Percentiles rank a stretch among this genome's conserved stretches.
phyloP scores from a whole-genome alignment of 2,888 invertebrate genomes.

The Phasia obesa region DNA sequence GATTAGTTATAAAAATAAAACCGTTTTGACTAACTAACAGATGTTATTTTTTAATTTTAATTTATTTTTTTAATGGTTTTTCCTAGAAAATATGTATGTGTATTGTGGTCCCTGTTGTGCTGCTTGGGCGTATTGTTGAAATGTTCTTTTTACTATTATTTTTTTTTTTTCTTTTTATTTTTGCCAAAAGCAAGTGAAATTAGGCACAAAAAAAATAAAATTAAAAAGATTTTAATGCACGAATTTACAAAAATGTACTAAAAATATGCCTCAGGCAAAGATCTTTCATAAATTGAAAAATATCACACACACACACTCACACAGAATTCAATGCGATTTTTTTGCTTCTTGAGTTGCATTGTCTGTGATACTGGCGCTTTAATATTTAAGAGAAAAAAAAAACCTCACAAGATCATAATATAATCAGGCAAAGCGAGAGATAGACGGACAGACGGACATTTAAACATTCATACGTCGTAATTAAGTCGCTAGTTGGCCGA shows the following conservation, averaged over 20 bases:
- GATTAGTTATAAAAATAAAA: conserved; percentile 2
- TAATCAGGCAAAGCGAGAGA: conserved; percentile 35
- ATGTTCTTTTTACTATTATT: not conserved
- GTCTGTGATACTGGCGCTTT: conserved; percentile 49
- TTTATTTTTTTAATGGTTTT: not conserved
- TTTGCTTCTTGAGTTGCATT: conserved; percentile 21
- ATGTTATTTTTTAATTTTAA: conserved; percentile 6
- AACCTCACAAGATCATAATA: conserved; percentile 41
- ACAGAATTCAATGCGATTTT: conserved; percentile 34
- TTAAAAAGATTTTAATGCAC: conserved; percentile 37
- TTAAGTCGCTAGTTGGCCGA: conserved; percentile 66
- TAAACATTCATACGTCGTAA: conserved; percentile 57
- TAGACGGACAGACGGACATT: conserved; percentile 15
- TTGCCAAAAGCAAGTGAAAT: conserved; percentile 50
- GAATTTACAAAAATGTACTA: conserved; percentile 37
- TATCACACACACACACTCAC: not conserved
- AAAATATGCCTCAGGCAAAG: conserved; percentile 37
- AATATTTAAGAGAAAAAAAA: not conserved
- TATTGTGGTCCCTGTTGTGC: not conserved
- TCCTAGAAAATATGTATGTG: conserved; percentile 9
- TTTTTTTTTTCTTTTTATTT: not conserved
- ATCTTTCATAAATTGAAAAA: conserved; percentile 56
- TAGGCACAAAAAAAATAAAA: conserved; percentile 20
- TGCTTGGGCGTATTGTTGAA: not conserved
- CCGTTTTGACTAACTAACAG: not conserved